Evolutionary conservation across 2,888 invertebrate genomes (phyloP), one percentile per base, ranked within the genome.

Genomic region (Hetaerina titia): DNA sequence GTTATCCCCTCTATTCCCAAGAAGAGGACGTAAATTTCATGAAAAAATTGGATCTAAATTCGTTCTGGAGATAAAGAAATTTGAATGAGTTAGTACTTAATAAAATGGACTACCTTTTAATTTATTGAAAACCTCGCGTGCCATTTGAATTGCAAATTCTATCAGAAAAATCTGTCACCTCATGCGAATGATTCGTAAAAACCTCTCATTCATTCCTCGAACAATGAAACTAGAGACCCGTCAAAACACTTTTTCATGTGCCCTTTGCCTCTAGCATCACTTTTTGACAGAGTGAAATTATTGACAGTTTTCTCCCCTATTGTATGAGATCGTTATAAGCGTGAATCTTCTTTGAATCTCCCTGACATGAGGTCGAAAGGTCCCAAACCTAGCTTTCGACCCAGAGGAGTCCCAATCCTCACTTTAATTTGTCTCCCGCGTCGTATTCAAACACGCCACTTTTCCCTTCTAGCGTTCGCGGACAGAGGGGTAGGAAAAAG

Each of bases 221-320:
- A 64, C 64, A 31, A 90, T 31, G 45, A 63, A 17, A 90, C 90
- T 63, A 19, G 45, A 64, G 19, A 4, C 45, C 22, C 13, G 11
- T 8, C 90, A 22, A 22, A 31, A 64, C 63, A 31, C 22, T 45
- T 69, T 19, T 25, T 31, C 31, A 63, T 63, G 15, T 45, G 64
- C 25, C 25, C 58, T 8, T 19, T 5, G 89, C 57, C 63, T 64
- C n/a, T 31, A 45, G 31, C 45, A 31, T 64, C 63, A 64, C 63
- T 9, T 2, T 6, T 31, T 31, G 17, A 25, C 63, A 17, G 31
- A 64, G 31, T 15, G 88, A 64, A n/a, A 90, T 64, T 31, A 64
- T 90, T 64, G 90, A 90, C 63, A 64, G 90, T 90, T 64, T 64
- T 90, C 64, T 64, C 22, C 64, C 90, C 64, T 31, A 64, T 90